Evolutionary conservation across 1,140 invertebrate genomes (phyloP).

Genomic region (Bombus huntii): DNA sequence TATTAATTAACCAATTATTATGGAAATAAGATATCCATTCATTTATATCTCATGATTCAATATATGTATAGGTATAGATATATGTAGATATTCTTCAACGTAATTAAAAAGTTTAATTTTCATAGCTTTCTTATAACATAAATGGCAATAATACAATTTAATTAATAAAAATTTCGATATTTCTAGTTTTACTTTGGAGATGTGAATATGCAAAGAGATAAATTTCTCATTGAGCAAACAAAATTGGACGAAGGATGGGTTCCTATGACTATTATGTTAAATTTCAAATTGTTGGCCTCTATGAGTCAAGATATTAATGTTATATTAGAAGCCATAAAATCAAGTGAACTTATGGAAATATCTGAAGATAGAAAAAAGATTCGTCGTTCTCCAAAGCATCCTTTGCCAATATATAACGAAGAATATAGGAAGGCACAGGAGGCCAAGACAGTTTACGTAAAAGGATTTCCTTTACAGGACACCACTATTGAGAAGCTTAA

Average conservation of each 20-base stretch:
- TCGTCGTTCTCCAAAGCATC: constrained; percentile 88
- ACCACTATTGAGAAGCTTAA: constrained; percentile 88
- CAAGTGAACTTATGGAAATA: constrained; percentile 91
- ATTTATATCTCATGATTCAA: not conserved
- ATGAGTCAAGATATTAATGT: constrained; percentile 87
- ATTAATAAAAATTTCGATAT: not conserved
- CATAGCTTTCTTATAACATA: not conserved
- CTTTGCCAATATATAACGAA: constrained; percentile 93
- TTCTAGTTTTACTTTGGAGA: constrained; percentile 92
- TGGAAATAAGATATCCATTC: too few relatives aligned
- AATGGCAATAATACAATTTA: not conserved
- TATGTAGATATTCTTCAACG: not conserved
- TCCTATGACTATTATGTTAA: constrained; percentile 91
- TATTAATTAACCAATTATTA: not conserved
- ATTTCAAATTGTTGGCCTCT: constrained; percentile 93
- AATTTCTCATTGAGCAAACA: constrained; percentile 92
- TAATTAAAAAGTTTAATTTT: not conserved
- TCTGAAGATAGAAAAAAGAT: constrained; percentile 93
- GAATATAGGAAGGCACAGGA: constrained; percentile 91
- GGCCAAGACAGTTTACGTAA: constrained; percentile 91
- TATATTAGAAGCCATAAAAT: constrained; percentile 89
- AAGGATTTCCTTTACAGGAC: constrained; percentile 91
- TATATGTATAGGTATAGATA: not conserved
- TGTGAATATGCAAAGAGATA: constrained; percentile 94
- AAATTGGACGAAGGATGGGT: constrained; percentile 96